These are phyloP conservation scores for Euborellia annulipes DNA, from an alignment of 1,140 invertebrate genomes.

Conservation along the genomic window DNA sequence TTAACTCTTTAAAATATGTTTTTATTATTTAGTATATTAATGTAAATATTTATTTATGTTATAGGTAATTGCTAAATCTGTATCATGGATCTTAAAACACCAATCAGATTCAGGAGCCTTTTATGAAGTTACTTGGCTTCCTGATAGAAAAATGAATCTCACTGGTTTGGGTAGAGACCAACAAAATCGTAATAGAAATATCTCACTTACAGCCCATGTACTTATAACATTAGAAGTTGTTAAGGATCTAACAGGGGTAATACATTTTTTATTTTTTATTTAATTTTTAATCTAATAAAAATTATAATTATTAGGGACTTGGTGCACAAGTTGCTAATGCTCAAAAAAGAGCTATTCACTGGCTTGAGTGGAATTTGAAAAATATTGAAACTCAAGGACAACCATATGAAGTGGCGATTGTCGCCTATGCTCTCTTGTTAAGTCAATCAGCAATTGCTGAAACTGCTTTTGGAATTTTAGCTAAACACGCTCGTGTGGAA, in stretches of 20 bases:
- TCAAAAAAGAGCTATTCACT: constrained; percentile 50
- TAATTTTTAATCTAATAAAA: constrained; percentile 5
- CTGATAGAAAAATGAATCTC: constrained; percentile 71
- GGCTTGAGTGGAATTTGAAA: constrained; percentile 72
- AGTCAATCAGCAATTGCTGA: constrained; percentile 65
- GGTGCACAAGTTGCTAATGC: constrained; percentile 53
- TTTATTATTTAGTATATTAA: neutral
- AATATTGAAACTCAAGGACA: constrained; percentile 49
- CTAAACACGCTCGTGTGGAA: constrained; percentile 42
- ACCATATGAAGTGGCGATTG: constrained; percentile 73
- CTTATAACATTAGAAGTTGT: constrained; percentile 67
- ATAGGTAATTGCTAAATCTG: constrained; percentile 54
- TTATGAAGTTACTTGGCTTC: constrained; percentile 66
- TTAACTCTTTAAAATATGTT: constrained; percentile 1
- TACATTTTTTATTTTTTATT: neutral
- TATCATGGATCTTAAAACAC: constrained; percentile 62
- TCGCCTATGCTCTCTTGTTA: constrained; percentile 69
- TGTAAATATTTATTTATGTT: neutral
- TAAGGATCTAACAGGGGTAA: constrained; percentile 57
- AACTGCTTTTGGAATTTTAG: constrained; percentile 59
- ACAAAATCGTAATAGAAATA: constrained; percentile 47
- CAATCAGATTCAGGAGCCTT: constrained; percentile 67
- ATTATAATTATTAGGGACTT: constrained; percentile 32
- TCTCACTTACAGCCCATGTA: constrained; percentile 78
- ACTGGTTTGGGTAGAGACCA: constrained; percentile 35